A percentile compares a stretch with the other conserved stretches of the same genome.
phyloP scores from a whole-genome alignment of 1,140 invertebrate species.

The Ericerus pela region DNA sequence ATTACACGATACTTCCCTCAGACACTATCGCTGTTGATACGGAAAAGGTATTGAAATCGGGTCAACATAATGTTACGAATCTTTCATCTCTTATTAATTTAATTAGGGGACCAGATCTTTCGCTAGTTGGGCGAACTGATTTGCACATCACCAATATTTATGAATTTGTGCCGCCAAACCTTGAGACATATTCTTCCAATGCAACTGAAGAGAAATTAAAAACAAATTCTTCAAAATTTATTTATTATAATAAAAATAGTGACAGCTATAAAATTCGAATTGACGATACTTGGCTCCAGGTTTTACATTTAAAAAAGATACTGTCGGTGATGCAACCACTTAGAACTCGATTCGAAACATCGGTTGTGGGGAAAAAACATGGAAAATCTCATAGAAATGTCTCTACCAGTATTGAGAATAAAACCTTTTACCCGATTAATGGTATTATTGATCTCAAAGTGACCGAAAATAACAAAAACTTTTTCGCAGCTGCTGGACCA shows the following conservation, averaged over 20 bases:
- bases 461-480: slow-evolving; percentile 6
- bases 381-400: not conserved
- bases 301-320: not conserved
- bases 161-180: too few species aligned
- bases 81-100: slow-evolving; percentile 36
- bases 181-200: not conserved
- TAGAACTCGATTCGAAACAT: not conserved
- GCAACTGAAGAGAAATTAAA: not conserved
- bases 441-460: slow-evolving; percentile 24
- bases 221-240: not conserved
- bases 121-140: slow-evolving; percentile 44
- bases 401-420: not conserved
- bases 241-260: not conserved
- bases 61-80: slow-evolving; percentile 37
- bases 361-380: too few species aligned
- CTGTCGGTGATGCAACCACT: not conserved
- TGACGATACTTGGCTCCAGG: not conserved
- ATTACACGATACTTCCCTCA: not conserved
- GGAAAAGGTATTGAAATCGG: slow-evolving; percentile 37
- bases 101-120: slow-evolving; percentile 45
- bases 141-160: slow-evolving; percentile 33
- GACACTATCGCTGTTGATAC: not conserved
- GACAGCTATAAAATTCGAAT: not conserved
- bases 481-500: slow-evolving; percentile 22
- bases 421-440: not conserved